Evolutionary conservation across 2,797 vertebrate species (phyloP).

Genomic region (Sebastes jordani): DNA sequence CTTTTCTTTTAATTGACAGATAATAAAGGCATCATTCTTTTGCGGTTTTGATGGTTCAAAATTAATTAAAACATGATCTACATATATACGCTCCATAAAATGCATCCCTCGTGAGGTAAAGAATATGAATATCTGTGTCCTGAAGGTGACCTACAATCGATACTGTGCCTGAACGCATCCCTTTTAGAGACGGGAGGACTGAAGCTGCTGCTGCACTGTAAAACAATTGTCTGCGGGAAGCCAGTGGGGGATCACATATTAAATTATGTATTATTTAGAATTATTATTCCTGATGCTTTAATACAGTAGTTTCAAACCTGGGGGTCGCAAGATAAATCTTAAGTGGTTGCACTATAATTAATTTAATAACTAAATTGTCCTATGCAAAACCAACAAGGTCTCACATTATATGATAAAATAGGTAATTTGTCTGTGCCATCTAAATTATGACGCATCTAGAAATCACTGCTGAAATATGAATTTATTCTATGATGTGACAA

Average conservation of each 20-base stretch:
- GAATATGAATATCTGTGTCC: background rate
- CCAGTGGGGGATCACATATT: too few species aligned
- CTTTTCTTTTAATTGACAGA: slow-evolving; percentile 27
- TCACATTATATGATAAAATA: background rate
- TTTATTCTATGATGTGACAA: too few species aligned
- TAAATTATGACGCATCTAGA: too few species aligned
- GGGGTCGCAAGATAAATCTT: background rate
- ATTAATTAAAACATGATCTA: slow-evolving; percentile 29
- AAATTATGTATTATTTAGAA: background rate
- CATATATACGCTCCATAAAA: background rate
- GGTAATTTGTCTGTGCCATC: background rate
- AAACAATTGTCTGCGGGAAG: background rate
- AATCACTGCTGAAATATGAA: too few species aligned
- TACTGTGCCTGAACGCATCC: background rate
- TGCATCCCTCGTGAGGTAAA: background rate
- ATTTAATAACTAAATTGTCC: background rate
- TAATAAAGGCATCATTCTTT: slow-evolving; percentile 16
- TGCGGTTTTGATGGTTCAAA: background rate
- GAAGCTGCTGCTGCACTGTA: background rate
- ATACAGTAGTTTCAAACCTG: background rate
- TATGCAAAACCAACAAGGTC: background rate
- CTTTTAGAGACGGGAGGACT: background rate
- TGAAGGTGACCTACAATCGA: background rate
- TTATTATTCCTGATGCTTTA: background rate
- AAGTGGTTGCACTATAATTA: background rate